Percentiles rank a stretch among this genome's conserved stretches.
Conservation (phyloP, 2,888 invertebrate genomes). For the Cynaeus angustus region DNA sequence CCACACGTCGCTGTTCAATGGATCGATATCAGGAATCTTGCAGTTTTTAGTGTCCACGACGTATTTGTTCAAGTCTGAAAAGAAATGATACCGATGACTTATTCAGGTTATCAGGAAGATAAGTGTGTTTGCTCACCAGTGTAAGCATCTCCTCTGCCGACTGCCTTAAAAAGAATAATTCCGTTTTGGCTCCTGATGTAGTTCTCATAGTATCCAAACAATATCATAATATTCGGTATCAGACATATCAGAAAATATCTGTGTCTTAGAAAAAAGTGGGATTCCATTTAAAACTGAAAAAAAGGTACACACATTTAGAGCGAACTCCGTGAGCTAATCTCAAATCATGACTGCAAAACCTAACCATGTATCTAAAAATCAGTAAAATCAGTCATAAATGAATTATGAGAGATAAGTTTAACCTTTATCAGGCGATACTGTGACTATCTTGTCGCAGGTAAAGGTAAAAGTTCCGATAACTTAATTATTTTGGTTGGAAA, state of each 20-base stretch:
- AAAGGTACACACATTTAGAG: no score
- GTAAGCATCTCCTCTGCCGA: conserved; percentile 17
- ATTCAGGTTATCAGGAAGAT: background rate
- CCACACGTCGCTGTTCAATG: conserved; percentile 60
- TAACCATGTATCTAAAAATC: no score
- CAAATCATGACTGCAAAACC: no score
- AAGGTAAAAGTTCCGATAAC: no score
- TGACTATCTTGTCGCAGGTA: no score
- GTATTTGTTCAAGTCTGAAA: conserved; percentile 53
- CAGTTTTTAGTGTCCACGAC: conserved; percentile 60
- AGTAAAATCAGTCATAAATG: no score
- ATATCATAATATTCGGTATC: conserved; percentile 47
- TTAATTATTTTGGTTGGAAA: no score
- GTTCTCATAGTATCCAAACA: conserved; percentile 45
- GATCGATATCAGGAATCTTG: conserved; percentile 61
- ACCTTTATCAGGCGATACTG: no score
- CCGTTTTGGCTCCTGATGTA: conserved; percentile 36
- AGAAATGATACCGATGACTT: conserved; percentile 3
- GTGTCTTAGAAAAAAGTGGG: conserved; percentile 24
- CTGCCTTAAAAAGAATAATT: conserved; percentile 35
- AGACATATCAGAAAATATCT: conserved; percentile 49
- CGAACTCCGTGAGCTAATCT: no score
- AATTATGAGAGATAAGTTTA: no score
- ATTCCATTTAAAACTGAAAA: conserved; percentile 45
- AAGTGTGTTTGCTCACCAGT: conserved; percentile 25